Base-by-base conservation (phyloP, 2,888 invertebrate species). In the Cetonia aurata region DNA sequence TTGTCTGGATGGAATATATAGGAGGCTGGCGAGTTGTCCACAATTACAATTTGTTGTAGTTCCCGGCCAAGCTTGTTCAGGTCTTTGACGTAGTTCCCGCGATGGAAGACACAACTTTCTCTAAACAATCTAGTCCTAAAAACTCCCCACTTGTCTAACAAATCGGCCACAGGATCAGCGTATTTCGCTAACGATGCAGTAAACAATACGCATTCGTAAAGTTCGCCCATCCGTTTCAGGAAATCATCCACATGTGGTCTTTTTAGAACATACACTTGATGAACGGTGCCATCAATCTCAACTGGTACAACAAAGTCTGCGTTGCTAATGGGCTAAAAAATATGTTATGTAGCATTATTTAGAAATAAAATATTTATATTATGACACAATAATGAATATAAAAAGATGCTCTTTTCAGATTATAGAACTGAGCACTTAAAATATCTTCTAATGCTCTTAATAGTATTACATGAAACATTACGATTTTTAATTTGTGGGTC, bases 1-100 rank as follows among this genome's bases (percentile, higher is more conserved):
- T 99, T 99, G 86, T 99, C 98, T 83, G 99, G 99, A 91, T 99
- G 99, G 93, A 99, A 99, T 89, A 99, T 97, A 87, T 99, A 99
- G 77, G 98, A 98, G 82, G 98, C 98, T 80, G 99, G 99, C 81
- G 99, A 99, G 88, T 99, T 99, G 89, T 99, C 99, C 78, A 99
- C 96, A 82, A 99, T 99, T 81, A 99, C 93, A 81, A 98, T 96
- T 86, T 96, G 95, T 80, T 96, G 93, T 84, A 99, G 88, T 86
- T 98, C 97, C 76, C 99, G 90, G 72, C 99, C 99, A 77, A 99
- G 89, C 83, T 96, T 95, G 89, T 97, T 97, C 82, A 99, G 91
- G 89, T 99, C 99, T 90, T 99, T 99, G 81, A 99, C 99, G 88
- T 99, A 99, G 88, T 99, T 99, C 80, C 99, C 99, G 86, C 97